phyloP scores from a whole-genome alignment of 2,888 invertebrate species.

The Capitulum mitella region DNA sequence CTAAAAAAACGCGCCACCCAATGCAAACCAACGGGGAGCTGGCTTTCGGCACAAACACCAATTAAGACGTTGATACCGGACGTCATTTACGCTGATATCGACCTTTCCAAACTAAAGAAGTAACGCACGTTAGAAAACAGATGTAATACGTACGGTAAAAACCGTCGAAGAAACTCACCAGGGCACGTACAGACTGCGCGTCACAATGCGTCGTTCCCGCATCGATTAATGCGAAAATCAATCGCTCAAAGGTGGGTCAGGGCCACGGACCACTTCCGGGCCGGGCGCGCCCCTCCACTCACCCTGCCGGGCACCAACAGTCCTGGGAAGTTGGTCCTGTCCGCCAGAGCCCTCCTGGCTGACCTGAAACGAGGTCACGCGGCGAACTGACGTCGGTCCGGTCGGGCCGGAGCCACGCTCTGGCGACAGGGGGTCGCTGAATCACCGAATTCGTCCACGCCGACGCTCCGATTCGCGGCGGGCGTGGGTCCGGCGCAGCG shows the following conservation, averaged over 20 bases:
- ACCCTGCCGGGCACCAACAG: not conserved
- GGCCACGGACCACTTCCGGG: not conserved
- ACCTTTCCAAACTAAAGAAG: too few species aligned
- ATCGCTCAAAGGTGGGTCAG: not conserved
- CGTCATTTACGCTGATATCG: too few species aligned
- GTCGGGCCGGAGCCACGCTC: not conserved
- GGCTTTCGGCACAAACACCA: too few species aligned
- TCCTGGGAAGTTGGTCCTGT: not conserved
- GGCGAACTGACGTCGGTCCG: not conserved
- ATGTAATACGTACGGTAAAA: not conserved
- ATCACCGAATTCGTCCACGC: conserved; percentile 1
- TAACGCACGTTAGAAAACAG: not conserved
- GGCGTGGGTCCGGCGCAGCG: not conserved
- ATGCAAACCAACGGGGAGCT: too few species aligned
- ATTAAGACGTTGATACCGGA: too few species aligned
- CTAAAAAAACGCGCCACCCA: too few species aligned
- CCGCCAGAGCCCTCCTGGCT: not conserved
- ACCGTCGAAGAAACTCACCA: not conserved
- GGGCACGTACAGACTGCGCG: not conserved
- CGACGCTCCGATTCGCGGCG: not conserved
- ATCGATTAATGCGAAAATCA: not conserved
- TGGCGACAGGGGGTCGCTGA: not conserved
- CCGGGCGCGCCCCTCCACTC: not conserved
- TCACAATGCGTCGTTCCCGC: not conserved
- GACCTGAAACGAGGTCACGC: not conserved